These are phyloP conservation scores for Microcebus jonahi DNA, from an alignment of 2,113 vertebrate species.

Conservation along the genomic window DNA sequence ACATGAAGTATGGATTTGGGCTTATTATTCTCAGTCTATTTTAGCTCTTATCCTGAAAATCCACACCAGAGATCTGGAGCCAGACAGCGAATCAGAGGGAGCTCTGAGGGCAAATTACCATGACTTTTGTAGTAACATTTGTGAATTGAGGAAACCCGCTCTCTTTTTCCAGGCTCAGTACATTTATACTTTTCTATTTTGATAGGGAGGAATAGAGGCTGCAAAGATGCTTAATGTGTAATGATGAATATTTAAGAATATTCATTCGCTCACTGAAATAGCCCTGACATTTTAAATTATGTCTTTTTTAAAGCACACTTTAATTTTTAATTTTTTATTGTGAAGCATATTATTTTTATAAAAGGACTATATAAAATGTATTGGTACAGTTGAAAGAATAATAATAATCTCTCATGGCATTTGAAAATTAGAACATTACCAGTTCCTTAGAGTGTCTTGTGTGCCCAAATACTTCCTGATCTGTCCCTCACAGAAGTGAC, in stretches of 20 bases:
- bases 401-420: neutral
- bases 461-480: neutral
- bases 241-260: conserved; percentile 44
- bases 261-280: conserved; percentile 19
- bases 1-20: neutral
- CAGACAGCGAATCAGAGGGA: neutral
- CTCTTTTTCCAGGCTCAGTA: neutral
- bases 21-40: neutral
- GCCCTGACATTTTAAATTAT: conserved; percentile 51
- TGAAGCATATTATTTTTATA: conserved; percentile 39
- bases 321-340: conserved; percentile 24
- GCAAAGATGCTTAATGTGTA: neutral
- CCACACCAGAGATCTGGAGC: neutral
- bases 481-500: neutral
- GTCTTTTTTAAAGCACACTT: conserved; percentile 8
- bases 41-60: neutral
- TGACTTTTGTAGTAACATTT: neutral
- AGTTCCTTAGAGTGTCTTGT: neutral
- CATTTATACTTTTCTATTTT: neutral
- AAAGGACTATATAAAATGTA: neutral
- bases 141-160: neutral
- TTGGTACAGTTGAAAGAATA: neutral
- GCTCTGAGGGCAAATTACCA: neutral
- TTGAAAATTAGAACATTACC: neutral
- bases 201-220: neutral